phyloP scores from a whole-genome alignment of 2,888 invertebrate genomes.

The Apamea monoglypha region DNA sequence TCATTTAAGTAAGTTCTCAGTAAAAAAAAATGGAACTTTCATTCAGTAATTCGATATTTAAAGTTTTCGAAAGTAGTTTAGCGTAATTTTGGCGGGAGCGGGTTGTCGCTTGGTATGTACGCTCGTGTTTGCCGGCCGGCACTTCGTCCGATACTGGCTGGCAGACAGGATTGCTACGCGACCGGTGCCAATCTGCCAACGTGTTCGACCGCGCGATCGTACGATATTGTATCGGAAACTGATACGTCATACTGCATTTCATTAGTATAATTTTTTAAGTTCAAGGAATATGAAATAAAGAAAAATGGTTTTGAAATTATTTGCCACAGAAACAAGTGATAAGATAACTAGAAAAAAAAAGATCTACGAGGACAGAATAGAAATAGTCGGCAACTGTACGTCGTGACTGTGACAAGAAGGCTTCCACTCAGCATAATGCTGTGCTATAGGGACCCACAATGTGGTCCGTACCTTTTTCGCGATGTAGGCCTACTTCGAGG shows the following conservation, averaged over 20 bases:
- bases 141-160: conserved; percentile 58
- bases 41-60: conserved; percentile 42
- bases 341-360: too few species aligned
- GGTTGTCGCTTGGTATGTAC: neutral
- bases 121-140: conserved; percentile 59
- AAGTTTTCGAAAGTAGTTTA: conserved; percentile 64
- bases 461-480: neutral
- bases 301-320: neutral
- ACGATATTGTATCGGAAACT: conserved; percentile 62
- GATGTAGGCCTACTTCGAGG: neutral
- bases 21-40: conserved; percentile 39
- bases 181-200: conserved; percentile 66
- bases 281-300: neutral
- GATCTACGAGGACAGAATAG: neutral
- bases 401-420: neutral
- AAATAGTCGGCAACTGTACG: neutral
- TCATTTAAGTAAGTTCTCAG: neutral
- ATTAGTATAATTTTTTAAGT: conserved; percentile 6
- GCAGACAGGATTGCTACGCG: conserved; percentile 44
- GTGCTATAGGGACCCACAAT: neutral
- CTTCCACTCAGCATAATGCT: neutral
- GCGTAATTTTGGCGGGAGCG: conserved; percentile 67
- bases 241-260: conserved; percentile 64
- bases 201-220: conserved; percentile 64
- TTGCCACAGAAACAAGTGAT: neutral